Percentiles rank a stretch among this genome's conserved stretches.
Conservation (phyloP, 2,888 invertebrate genomes). For the Arge pagana region DNA sequence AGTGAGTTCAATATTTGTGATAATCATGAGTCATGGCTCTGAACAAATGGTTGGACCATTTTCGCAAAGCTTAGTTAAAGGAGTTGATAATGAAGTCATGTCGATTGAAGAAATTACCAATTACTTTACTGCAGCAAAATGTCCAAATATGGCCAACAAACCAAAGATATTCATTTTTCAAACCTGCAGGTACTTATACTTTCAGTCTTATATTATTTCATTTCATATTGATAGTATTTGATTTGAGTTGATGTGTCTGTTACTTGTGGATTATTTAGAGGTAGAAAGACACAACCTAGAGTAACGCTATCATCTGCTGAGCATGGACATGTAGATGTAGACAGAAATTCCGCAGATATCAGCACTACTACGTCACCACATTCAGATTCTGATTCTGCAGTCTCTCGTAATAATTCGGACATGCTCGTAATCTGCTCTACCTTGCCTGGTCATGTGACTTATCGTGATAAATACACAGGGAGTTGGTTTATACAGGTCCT, state of each 20-base stretch:
- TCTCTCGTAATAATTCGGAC: slow-evolving; percentile 58
- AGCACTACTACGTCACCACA: not conserved
- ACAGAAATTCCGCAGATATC: not conserved
- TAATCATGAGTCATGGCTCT: slow-evolving; percentile 50
- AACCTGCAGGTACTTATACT: slow-evolving; percentile 58
- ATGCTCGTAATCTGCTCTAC: slow-evolving; percentile 63
- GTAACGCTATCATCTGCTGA: slow-evolving; percentile 29
- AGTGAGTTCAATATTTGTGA: slow-evolving; percentile 51
- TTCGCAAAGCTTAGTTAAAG: slow-evolving; percentile 40
- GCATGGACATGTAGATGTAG: slow-evolving; percentile 27
- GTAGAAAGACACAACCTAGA: slow-evolving; percentile 34
- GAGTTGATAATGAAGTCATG: slow-evolving; percentile 41
- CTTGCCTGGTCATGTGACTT: slow-evolving; percentile 60
- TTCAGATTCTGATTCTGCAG: not conserved
- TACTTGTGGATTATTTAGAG: slow-evolving; percentile 37
- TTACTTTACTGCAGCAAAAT: slow-evolving; percentile 58
- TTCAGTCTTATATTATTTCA: not conserved
- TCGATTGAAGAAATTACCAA: slow-evolving; percentile 42
- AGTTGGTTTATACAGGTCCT: slow-evolving; percentile 67
- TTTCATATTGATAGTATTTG: not conserved
- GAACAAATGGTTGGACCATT: slow-evolving; percentile 28
- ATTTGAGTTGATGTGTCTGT: not conserved
- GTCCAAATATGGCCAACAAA: slow-evolving; percentile 60
- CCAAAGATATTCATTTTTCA: slow-evolving; percentile 66
- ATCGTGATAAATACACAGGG: slow-evolving; percentile 61